These are phyloP conservation scores for Synanthedon andrenaeformis DNA, from an alignment of 2,888 invertebrate species.

Conservation along the genomic window DNA sequence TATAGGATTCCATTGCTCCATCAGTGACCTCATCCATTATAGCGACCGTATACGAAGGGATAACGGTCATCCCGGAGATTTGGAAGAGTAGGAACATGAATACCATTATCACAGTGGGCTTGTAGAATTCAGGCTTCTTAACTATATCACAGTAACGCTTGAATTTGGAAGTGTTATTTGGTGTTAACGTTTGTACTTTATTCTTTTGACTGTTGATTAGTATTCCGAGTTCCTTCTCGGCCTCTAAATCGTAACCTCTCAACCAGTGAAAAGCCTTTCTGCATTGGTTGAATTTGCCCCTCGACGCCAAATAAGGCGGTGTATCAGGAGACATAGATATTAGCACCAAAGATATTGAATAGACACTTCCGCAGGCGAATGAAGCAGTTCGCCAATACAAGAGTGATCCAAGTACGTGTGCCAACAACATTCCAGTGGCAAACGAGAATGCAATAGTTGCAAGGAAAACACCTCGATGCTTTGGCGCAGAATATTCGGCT, in stretches of 20 bases:
- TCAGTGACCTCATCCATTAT: conserved; percentile 73
- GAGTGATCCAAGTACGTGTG: conserved; percentile 74
- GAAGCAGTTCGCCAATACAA: conserved; percentile 72
- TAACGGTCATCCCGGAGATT: conserved; percentile 77
- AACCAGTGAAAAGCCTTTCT: conserved; percentile 70
- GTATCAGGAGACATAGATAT: conserved; percentile 73
- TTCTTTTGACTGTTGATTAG: conserved; percentile 47
- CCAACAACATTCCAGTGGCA: conserved; percentile 73
- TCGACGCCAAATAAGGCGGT: conserved; percentile 74
- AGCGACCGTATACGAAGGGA: conserved; percentile 76
- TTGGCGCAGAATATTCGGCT: conserved; percentile 65
- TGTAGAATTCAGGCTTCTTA: conserved; percentile 66
- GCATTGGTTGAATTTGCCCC: conserved; percentile 65
- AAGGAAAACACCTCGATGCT: conserved; percentile 72
- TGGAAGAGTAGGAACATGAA: conserved; percentile 76
- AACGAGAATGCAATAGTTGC: conserved; percentile 74
- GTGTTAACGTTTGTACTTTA: conserved; percentile 44
- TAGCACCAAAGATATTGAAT: conserved; percentile 59
- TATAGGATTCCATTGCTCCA: conserved; percentile 68
- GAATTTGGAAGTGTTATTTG: conserved; percentile 34
- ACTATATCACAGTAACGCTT: conserved; percentile 28
- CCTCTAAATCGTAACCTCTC: conserved; percentile 56
- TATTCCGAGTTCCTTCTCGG: conserved; percentile 57
- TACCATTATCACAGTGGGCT: conserved; percentile 72
- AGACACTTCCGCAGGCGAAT: conserved; percentile 60